A percentile compares a stretch with the other conserved stretches of the same genome.
These are phyloP conservation scores for Cephus runcator DNA, from an alignment of 2,888 invertebrate species.

Conservation along the genomic window DNA sequence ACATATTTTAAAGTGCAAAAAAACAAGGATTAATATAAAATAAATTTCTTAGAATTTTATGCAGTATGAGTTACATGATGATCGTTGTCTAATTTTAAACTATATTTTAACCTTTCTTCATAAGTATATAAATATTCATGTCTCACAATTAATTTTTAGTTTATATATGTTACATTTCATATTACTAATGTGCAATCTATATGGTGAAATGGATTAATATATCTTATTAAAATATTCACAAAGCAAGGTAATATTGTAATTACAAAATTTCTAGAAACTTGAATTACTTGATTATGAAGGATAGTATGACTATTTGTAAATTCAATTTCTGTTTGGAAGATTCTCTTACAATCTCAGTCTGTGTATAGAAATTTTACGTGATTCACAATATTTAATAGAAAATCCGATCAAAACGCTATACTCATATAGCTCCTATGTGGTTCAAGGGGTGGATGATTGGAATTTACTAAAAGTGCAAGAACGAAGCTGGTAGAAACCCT, in stretches of 20 bases:
- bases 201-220: background rate
- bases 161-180: background rate
- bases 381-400: background rate
- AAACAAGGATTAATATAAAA: background rate
- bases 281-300: background rate
- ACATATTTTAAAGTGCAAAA: background rate
- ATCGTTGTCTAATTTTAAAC: background rate
- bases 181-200: background rate
- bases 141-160: background rate
- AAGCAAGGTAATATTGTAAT: background rate
- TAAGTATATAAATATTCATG: background rate
- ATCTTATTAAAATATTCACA: background rate
- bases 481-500: constrained; percentile 61
- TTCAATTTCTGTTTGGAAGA: background rate
- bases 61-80: background rate
- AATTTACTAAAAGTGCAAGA: constrained; percentile 62
- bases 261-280: background rate
- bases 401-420: background rate
- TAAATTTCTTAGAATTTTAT: background rate
- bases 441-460: constrained; percentile 63
- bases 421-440: constrained; percentile 52
- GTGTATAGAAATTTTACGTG: background rate
- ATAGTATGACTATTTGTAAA: background rate
- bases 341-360: background rate
- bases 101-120: background rate